phyloP scores from a whole-genome alignment of 1,140 invertebrate species.

The Prorops nasuta region DNA sequence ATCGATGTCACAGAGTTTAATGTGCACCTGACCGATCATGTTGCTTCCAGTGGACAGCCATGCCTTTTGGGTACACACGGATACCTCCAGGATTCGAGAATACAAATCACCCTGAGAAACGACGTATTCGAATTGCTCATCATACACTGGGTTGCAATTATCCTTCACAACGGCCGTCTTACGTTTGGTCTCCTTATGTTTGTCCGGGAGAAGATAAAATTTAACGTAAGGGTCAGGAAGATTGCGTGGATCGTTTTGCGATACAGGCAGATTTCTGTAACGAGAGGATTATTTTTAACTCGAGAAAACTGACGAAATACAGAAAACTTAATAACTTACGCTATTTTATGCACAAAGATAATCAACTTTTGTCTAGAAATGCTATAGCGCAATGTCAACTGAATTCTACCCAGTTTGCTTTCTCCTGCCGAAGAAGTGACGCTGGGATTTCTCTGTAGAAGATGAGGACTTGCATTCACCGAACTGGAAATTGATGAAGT shows the following conservation, averaged over 20 bases:
- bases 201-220: conserved; percentile 85
- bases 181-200: conserved; percentile 82
- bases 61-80: conserved; percentile 80
- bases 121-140: conserved; percentile 86
- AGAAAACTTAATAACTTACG: conserved; percentile 63
- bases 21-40: conserved; percentile 73
- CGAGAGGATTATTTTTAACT: not conserved
- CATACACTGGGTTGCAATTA: conserved; percentile 86
- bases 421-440: conserved; percentile 64
- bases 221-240: conserved; percentile 95
- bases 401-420: conserved; percentile 74
- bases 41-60: conserved; percentile 74
- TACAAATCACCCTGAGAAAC: conserved; percentile 75
- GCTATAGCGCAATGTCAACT: conserved; percentile 84
- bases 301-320: not conserved
- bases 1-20: conserved; percentile 68
- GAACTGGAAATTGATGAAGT: conserved; percentile 30
- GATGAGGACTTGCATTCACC: conserved; percentile 33
- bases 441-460: conserved; percentile 51
- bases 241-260: conserved; percentile 75
- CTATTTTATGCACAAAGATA: conserved; percentile 83
- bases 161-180: conserved; percentile 88
- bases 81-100: conserved; percentile 72
- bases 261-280: conserved; percentile 75
- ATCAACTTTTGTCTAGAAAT: conserved; percentile 76